These are phyloP conservation scores for Chalcosyrphus nemorum DNA, from an alignment of 2,888 invertebrate genomes.

Conservation along the genomic window DNA sequence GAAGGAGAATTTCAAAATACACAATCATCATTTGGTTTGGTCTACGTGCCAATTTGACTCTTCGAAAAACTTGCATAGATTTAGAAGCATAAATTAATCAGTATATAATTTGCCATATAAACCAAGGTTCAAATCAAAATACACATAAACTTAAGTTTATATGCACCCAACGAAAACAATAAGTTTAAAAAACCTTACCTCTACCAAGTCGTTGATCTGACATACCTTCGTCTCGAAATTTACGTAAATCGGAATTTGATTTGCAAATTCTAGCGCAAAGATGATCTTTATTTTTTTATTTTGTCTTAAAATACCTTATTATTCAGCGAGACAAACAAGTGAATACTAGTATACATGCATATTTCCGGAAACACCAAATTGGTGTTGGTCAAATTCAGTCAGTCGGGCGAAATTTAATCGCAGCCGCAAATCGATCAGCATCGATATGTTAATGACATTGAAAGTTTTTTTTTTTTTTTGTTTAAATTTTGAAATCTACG, in stretches of 20 bases:
- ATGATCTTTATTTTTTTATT: not conserved
- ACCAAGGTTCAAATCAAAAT: no score
- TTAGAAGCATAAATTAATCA: no score
- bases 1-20: no score
- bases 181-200: not conserved
- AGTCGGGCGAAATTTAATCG: not conserved
- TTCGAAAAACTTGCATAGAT: no score
- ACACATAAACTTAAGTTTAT: no score
- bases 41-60: no score
- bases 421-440: not conserved
- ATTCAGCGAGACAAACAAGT: not conserved
- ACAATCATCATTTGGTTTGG: no score
- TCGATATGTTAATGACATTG: slow-evolving; percentile 7
- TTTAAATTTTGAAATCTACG: no score
- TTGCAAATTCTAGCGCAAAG: slow-evolving; percentile 5
- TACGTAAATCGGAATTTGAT: not conserved
- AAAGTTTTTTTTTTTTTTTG: not conserved
- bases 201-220: not conserved
- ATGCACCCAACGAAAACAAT: no score
- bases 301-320: not conserved
- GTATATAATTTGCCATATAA: no score
- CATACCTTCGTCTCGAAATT: not conserved
- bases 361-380: slow-evolving; percentile 6
- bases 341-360: not conserved
- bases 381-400: not conserved